Conservation (phyloP, 2,113 vertebrate genomes). For the Phylloscopus whistleri region DNA sequence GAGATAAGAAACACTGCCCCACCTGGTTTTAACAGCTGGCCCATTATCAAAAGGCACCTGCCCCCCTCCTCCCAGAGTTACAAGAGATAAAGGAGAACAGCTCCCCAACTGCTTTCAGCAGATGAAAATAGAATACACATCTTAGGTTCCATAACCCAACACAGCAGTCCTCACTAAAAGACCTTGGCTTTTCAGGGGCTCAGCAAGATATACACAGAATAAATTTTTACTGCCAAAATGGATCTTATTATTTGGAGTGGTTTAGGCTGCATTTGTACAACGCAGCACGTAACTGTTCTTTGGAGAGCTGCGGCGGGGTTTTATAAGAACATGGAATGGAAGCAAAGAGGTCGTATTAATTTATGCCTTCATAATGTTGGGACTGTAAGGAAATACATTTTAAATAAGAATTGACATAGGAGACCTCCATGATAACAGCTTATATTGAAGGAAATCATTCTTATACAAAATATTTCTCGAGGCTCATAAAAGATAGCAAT, state of each 20-base stretch:
- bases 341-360: slow-evolving; percentile 34
- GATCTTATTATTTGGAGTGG: slow-evolving; percentile 20
- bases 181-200: slow-evolving; percentile 29
- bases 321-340: slow-evolving; percentile 30
- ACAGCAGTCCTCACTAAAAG: not conserved
- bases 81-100: no score
- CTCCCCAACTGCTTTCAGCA: no score
- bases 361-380: slow-evolving; percentile 27
- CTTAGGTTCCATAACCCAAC: no score
- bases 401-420: slow-evolving; percentile 63
- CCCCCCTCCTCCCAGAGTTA: no score
- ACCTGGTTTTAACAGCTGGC: no score
- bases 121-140: no score
- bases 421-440: slow-evolving; percentile 55
- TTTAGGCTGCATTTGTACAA: slow-evolving; percentile 18
- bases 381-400: slow-evolving; percentile 46
- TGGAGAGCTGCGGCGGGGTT: not conserved
- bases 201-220: not conserved
- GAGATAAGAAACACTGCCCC: no score
- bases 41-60: no score
- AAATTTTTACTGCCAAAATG: slow-evolving; percentile 32
- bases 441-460: slow-evolving; percentile 56
- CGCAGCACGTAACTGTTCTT: slow-evolving; percentile 33
- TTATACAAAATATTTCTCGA: slow-evolving; percentile 43
- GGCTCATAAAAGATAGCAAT: slow-evolving; percentile 52